Evolutionary conservation across 2,113 vertebrate species (phyloP), one percentile per base, ranked within the genome.

Genomic region (Onychostoma macrolepis): DNA sequence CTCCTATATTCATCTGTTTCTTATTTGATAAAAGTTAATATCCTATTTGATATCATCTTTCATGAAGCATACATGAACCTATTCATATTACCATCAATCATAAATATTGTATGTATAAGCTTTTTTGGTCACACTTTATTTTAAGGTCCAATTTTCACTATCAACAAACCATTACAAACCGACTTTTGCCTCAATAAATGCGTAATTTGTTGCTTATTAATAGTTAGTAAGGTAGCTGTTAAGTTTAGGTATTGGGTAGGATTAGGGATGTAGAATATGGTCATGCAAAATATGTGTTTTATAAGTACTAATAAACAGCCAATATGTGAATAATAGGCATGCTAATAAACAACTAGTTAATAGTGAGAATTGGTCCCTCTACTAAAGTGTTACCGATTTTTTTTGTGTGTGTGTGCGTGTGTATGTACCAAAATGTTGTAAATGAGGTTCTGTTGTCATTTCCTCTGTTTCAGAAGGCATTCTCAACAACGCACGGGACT

Each of bases 401-500:
- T 13, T 43, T 2, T 43, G 7, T 43, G 7, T n/a, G 10, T 45
- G 43, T 45, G 43, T 63, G n/a, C 11, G 19, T 30, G 75, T 8
- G 12, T 12, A 3, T 67, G 38, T 30, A 28, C 24, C 8, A 10
- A 17, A 43, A 43, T 65, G n/a, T 28, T 50, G 43, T 4, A 19
- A 53, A n/a, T 19, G 43, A 28, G 75, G 13, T 48, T 48, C 17
- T 17, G 45, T 21, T 30, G 15, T n/a, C 26, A 53, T 76, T 61
- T 77, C 69, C n/a, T 96, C 90, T 96, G 93, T 96, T 87, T 96
- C 96, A 99, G 98, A 99, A 96, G 97, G 97, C 94, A 97, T 99
- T 95, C 96, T 99, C 96, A 99, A 99, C 97, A 99, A 99, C 95
- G 97, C 97, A 90, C 97, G 98, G 94, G 98, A 99, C 96, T 97